Evolutionary conservation across 1,140 invertebrate species (phyloP).

Genomic region (Dendrolimus punctatus): DNA sequence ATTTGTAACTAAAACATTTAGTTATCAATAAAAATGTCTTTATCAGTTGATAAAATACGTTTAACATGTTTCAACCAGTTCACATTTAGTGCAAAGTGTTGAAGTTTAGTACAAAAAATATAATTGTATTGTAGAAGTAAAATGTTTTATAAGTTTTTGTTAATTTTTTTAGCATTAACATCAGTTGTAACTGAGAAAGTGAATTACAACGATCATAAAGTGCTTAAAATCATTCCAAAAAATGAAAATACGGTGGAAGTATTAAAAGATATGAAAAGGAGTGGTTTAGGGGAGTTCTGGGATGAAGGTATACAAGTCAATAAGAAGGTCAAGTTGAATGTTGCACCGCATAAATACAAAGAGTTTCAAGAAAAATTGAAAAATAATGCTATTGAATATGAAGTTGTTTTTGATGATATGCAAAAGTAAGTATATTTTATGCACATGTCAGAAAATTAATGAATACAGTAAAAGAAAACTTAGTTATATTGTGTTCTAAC

Average conservation of each 20-base stretch:
- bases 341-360: constrained; percentile 26
- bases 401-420: constrained; percentile 34
- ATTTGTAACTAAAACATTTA: too few relatives aligned
- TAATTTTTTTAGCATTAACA: constrained; percentile 10
- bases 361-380: constrained; percentile 19
- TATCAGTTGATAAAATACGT: too few relatives aligned
- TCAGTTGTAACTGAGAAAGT: constrained; percentile 20
- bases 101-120: too few relatives aligned
- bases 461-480: too few relatives aligned
- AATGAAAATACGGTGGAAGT: constrained; percentile 32
- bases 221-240: constrained; percentile 65
- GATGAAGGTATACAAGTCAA: constrained; percentile 32
- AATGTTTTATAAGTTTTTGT: constrained; percentile 5
- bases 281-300: constrained; percentile 46
- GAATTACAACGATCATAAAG: constrained; percentile 66
- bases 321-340: constrained; percentile 36
- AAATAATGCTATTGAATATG: constrained; percentile 17
- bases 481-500: too few relatives aligned
- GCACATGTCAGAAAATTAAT: neutral
- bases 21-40: too few relatives aligned
- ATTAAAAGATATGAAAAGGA: constrained; percentile 22
- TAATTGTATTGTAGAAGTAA: neutral
- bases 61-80: too few relatives aligned
- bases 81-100: too few relatives aligned
- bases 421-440: constrained; percentile 32